These are phyloP conservation scores for Amazona ochrocephala DNA, from an alignment of 2,797 vertebrate genomes.

Conservation along the genomic window DNA sequence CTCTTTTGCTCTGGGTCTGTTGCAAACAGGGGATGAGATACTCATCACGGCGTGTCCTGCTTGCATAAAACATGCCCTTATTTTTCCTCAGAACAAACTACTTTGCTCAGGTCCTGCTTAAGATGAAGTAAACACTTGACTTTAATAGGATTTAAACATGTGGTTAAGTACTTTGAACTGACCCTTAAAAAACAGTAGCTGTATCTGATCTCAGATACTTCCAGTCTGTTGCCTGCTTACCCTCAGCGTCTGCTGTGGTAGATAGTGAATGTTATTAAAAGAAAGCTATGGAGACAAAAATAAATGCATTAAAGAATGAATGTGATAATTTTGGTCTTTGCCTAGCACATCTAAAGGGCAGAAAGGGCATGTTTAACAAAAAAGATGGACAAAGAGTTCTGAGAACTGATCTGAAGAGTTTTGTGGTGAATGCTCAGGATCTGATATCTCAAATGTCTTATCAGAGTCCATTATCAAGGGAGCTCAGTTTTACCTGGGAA, in stretches of 20 bases:
- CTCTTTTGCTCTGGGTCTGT: not conserved
- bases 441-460: not conserved
- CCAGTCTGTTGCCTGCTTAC: not conserved
- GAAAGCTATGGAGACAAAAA: not conserved
- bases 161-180: not conserved
- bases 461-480: not conserved
- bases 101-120: not conserved
- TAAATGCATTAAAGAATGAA: not conserved
- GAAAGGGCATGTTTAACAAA: not conserved
- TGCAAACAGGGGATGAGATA: not conserved
- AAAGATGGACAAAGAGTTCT: not conserved
- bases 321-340: not conserved
- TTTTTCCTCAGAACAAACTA: not conserved
- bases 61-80: not conserved
- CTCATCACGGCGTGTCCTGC: accelerated
- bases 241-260: not conserved
- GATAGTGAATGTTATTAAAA: not conserved
- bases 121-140: constrained; percentile 9
- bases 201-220: not conserved
- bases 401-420: not conserved
- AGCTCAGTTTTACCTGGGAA: not conserved
- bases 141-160: not conserved
- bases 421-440: not conserved
- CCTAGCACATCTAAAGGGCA: not conserved
- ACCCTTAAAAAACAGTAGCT: not conserved